Conservation (phyloP, 2,888 invertebrate genomes). For the Tipula vernalis region DNA sequence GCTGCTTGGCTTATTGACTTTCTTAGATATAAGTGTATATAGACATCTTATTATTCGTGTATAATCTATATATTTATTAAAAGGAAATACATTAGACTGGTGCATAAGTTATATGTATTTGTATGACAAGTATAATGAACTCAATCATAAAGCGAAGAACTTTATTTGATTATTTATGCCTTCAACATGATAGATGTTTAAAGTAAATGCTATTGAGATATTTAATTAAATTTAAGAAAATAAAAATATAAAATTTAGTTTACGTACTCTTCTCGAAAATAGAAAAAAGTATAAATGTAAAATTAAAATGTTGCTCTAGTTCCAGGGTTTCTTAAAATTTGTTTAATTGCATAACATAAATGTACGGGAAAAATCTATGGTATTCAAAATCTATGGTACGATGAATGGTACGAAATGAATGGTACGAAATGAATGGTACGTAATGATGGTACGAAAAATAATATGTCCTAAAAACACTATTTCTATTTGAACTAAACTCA, state of each 20-base stretch:
- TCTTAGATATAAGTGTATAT: neutral
- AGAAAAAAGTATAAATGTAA: neutral
- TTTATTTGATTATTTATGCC: neutral
- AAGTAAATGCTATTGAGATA: neutral
- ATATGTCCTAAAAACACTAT: no score
- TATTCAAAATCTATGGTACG: no score
- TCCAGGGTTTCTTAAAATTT: no score
- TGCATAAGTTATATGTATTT: neutral
- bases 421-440: no score
- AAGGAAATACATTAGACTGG: neutral
- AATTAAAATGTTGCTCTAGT: neutral
- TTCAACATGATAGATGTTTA: neutral
- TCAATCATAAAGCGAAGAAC: neutral
- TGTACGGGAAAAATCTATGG: no score
- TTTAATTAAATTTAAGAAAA: neutral
- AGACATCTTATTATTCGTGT: neutral
- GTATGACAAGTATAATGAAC: neutral
- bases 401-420: no score
- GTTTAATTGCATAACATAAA: no score
- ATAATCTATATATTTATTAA: neutral
- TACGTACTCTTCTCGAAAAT: neutral
- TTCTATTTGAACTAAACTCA: no score
- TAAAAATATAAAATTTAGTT: neutral
- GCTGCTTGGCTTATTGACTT: neutral
- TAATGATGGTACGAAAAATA: no score